These are phyloP conservation scores for Myiopsitta monachus DNA, from an alignment of 2,113 vertebrate genomes.

Conservation along the genomic window DNA sequence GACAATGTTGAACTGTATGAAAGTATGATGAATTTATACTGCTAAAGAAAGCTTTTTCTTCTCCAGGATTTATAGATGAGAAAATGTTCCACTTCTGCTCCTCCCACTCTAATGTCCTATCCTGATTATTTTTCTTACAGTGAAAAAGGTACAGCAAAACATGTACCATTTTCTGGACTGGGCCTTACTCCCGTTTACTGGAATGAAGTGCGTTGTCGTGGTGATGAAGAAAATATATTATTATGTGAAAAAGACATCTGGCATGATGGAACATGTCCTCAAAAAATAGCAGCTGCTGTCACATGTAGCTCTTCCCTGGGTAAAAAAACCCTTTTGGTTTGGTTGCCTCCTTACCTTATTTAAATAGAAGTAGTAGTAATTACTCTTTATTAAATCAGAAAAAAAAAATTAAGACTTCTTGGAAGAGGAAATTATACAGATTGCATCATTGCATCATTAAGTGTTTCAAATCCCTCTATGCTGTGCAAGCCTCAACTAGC, in stretches of 20 bases:
- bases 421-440: not conserved
- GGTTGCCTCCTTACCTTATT: not conserved
- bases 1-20: constrained; percentile 32
- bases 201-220: constrained; percentile 81
- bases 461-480: not conserved
- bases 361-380: not conserved
- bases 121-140: constrained; percentile 62
- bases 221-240: constrained; percentile 84
- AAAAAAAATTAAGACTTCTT: not conserved
- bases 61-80: not conserved
- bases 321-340: constrained; percentile 34
- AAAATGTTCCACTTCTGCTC: not conserved
- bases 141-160: constrained; percentile 78
- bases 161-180: constrained; percentile 72
- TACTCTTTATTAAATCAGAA: not conserved
- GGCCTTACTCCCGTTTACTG: constrained; percentile 79
- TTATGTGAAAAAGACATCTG: constrained; percentile 82
- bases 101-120: not conserved
- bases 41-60: constrained; percentile 4
- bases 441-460: not conserved
- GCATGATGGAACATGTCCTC: constrained; percentile 78
- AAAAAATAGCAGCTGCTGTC: constrained; percentile 81
- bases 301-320: constrained; percentile 79
- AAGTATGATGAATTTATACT: constrained; percentile 11
- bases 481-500: not conserved